Evolutionary conservation across 2,113 vertebrate genomes (phyloP).

Genomic region (Galbula dea): DNA sequence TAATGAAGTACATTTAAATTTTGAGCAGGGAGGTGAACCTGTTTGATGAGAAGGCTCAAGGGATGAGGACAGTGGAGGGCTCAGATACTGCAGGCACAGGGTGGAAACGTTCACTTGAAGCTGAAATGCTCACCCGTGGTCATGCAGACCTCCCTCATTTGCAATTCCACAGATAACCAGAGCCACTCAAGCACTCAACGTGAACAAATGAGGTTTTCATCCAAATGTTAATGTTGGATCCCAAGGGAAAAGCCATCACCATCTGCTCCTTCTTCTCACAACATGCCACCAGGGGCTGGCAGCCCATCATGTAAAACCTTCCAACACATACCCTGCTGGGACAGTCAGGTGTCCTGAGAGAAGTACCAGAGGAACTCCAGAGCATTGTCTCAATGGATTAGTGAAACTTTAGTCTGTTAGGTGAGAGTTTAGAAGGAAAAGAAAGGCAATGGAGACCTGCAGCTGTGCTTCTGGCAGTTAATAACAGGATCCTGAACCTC

Average conservation of each 20-base stretch:
- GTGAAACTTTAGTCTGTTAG: not conserved
- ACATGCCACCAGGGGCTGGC: accelerated
- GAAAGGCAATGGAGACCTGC: not conserved
- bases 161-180: not conserved
- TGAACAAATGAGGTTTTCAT: not conserved
- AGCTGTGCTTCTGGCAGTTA: not conserved
- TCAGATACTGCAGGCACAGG: not conserved
- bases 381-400: not conserved
- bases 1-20: not conserved
- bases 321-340: not conserved
- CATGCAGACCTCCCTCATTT: not conserved
- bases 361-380: not conserved
- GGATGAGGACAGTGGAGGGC: not conserved
- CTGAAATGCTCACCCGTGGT: not conserved
- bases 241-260: not conserved
- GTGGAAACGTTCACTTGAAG: not conserved
- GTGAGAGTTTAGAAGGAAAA: not conserved
- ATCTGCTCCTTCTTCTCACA: not conserved
- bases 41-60: not conserved
- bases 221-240: not conserved
- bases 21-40: not conserved
- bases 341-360: not conserved
- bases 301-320: not conserved
- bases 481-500: not conserved
- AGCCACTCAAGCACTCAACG: not conserved